phyloP scores from a whole-genome alignment of 2,113 vertebrate species.

The Bos indicus region DNA sequence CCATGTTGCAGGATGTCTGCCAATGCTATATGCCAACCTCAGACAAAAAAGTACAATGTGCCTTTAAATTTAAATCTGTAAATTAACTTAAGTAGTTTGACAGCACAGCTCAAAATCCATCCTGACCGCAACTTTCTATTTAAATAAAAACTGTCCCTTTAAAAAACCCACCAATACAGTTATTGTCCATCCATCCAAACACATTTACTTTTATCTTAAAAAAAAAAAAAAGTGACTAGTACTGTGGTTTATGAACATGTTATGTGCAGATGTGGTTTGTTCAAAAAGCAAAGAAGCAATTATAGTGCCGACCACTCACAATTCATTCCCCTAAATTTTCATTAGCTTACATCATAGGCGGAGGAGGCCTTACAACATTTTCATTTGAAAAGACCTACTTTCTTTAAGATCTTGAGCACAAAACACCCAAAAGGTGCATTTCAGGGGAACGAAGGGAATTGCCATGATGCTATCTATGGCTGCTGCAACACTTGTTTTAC shows the following conservation, averaged over 20 bases:
- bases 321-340: background rate
- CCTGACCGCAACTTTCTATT: background rate
- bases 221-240: background rate
- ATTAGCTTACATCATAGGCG: background rate
- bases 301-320: background rate
- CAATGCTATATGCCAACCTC: background rate
- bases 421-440: slow-evolving; percentile 49
- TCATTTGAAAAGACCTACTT: slow-evolving; percentile 43
- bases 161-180: background rate
- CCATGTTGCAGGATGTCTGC: background rate
- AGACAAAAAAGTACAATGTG: background rate
- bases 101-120: background rate
- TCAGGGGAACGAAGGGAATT: background rate
- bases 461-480: slow-evolving; percentile 23
- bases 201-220: background rate
- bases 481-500: background rate
- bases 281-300: slow-evolving; percentile 2
- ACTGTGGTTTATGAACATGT: background rate
- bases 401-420: slow-evolving; percentile 32
- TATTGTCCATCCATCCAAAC: background rate
- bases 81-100: background rate
- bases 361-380: background rate
- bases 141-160: background rate
- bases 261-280: background rate
- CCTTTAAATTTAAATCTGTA: background rate